Conservation (phyloP, 2,113 vertebrate species). For the Spheniscus mendiculus region DNA sequence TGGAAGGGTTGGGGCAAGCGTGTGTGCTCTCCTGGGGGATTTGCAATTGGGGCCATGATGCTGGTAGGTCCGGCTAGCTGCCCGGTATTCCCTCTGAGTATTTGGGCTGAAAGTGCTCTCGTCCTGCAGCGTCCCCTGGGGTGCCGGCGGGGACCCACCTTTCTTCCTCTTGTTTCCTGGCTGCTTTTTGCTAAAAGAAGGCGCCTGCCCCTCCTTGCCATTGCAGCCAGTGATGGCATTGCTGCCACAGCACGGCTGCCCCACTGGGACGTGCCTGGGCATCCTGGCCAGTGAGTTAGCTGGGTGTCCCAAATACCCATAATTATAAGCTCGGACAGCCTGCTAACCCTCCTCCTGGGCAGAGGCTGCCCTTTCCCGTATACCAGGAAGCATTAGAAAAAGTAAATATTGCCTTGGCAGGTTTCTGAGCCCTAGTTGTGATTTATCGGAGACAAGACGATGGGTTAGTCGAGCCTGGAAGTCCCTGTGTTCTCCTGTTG, state of each 20-base stretch:
- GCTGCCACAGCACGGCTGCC: neutral
- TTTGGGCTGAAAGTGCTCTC: neutral
- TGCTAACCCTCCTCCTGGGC: neutral
- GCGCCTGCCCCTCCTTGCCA: accelerated
- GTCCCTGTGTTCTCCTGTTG: neutral
- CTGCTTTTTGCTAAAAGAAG: neutral
- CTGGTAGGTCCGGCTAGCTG: neutral
- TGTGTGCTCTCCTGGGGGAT: accelerated
- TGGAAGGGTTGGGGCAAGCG: accelerated
- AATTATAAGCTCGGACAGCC: accelerated
- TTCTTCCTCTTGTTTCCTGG: neutral
- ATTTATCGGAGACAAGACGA: neutral
- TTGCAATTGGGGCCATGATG: neutral
- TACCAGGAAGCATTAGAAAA: neutral
- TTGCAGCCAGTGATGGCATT: neutral
- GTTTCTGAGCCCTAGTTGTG: neutral
- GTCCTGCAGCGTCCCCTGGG: accelerated
- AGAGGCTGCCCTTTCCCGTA: neutral
- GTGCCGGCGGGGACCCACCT: accelerated
- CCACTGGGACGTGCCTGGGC: neutral
- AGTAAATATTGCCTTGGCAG: neutral
- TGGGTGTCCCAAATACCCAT: neutral
- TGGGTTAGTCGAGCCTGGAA: neutral
- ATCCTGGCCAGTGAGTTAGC: neutral
- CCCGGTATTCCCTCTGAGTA: neutral